These are phyloP conservation scores for Cercopithecus mona DNA, from an alignment of 2,113 vertebrate genomes.

Conservation along the genomic window DNA sequence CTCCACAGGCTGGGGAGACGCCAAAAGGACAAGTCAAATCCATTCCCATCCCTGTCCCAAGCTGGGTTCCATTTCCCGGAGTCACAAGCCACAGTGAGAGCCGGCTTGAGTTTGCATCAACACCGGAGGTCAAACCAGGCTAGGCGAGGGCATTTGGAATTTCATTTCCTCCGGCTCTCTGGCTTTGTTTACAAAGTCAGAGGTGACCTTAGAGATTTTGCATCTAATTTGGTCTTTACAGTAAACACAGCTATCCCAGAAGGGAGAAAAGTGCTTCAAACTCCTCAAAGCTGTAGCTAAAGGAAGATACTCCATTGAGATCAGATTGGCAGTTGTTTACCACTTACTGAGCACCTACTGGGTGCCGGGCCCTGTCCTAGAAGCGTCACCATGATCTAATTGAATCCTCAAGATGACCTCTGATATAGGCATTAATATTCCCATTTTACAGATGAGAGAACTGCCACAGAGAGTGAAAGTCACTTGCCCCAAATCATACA, in stretches of 20 bases:
- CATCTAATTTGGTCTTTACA: constrained; percentile 61
- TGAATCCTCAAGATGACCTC: background rate
- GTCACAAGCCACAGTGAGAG: constrained; percentile 16
- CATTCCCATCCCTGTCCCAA: constrained; percentile 71
- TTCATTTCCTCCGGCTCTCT: constrained; percentile 62
- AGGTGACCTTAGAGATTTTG: constrained; percentile 59
- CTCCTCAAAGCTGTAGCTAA: background rate
- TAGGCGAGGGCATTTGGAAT: constrained; percentile 53
- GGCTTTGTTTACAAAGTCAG: constrained; percentile 61
- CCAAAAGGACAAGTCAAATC: constrained; percentile 85
- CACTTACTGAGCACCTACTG: constrained; percentile 25
- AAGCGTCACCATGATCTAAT: background rate
- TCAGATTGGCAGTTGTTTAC: background rate
- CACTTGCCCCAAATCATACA: background rate
- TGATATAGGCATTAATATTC: background rate
- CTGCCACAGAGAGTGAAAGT: background rate
- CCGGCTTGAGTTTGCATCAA: constrained; percentile 76
- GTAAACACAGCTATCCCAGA: constrained; percentile 75
- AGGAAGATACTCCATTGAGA: background rate
- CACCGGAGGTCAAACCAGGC: constrained; percentile 69
- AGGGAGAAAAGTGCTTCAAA: constrained; percentile 38
- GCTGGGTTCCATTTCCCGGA: constrained; percentile 60
- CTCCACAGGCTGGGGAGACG: constrained; percentile 81
- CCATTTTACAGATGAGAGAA: background rate
- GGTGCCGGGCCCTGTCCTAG: background rate